Percentiles rank a stretch among this genome's conserved stretches.
These are phyloP conservation scores for Anguilla marmorata DNA, from an alignment of 2,797 vertebrate species.

Conservation along the genomic window DNA sequence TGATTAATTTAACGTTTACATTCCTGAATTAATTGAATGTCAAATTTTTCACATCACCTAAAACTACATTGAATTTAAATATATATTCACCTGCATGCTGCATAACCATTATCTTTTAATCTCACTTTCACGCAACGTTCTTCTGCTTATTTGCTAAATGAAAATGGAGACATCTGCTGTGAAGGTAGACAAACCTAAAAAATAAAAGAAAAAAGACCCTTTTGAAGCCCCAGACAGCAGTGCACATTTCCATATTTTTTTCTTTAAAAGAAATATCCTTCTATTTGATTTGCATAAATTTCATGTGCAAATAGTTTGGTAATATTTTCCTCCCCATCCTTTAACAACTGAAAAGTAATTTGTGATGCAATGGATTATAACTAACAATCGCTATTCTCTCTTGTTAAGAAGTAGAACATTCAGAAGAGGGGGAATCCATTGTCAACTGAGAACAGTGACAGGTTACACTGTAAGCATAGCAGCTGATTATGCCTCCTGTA, in stretches of 20 bases:
- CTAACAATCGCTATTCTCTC: constrained; percentile 21
- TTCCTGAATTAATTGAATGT: neutral
- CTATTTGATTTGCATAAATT: constrained; percentile 24
- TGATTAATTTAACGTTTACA: neutral
- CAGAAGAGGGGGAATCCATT: constrained; percentile 51
- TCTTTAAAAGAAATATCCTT: constrained; percentile 8
- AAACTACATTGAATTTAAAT: neutral
- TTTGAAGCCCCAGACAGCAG: constrained; percentile 11
- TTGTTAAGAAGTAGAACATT: constrained; percentile 46
- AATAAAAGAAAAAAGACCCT: neutral
- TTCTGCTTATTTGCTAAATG: neutral
- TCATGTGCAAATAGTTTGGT: constrained; percentile 18
- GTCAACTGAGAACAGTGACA: constrained; percentile 40
- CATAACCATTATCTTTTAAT: neutral
- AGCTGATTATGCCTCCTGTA: neutral
- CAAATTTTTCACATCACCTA: neutral
- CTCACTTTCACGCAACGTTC: neutral
- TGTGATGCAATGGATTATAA: constrained; percentile 31
- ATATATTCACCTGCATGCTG: neutral
- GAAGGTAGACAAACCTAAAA: neutral
- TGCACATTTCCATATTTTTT: constrained; percentile 32
- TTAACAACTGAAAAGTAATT: constrained; percentile 24
- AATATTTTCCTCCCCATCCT: constrained; percentile 9
- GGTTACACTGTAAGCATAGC: neutral
- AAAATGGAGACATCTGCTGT: neutral